phyloP scores from a whole-genome alignment of 2,888 invertebrate genomes.

The Aporophyla nigra region DNA sequence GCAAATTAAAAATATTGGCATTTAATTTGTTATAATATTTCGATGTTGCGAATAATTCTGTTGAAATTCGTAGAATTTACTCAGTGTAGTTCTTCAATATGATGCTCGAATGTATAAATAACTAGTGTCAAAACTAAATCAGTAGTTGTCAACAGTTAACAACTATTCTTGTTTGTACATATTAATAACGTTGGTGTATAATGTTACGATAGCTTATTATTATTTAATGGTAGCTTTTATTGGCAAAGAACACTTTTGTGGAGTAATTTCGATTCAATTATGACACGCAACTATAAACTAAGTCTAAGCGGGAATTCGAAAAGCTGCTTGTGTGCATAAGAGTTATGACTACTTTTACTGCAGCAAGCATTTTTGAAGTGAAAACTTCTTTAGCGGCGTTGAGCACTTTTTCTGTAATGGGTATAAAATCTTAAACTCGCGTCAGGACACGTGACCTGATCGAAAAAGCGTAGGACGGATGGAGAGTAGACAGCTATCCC shows the following conservation, averaged over 20 bases:
- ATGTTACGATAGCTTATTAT: neutral
- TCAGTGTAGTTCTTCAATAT: slow-evolving; percentile 3
- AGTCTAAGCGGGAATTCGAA: neutral
- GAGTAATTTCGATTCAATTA: slow-evolving; percentile 13
- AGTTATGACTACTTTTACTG: neutral
- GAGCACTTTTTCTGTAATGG: too few species aligned
- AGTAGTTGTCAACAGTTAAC: neutral
- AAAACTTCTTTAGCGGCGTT: too few species aligned
- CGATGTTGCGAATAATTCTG: neutral
- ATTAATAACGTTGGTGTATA: slow-evolving; percentile 20
- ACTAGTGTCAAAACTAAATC: slow-evolving; percentile 8
- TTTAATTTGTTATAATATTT: slow-evolving; percentile 28
- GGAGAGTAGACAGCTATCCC: too few species aligned
- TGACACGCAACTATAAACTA: neutral
- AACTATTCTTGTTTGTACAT: neutral
- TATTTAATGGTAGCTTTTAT: slow-evolving; percentile 37
- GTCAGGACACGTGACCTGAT: too few species aligned
- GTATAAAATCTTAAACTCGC: too few species aligned
- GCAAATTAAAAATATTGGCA: slow-evolving; percentile 40
- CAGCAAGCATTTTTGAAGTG: slow-evolving; percentile 9
- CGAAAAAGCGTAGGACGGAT: too few species aligned
- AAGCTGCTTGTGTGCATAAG: neutral
- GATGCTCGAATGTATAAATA: neutral
- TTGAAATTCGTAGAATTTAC: slow-evolving; percentile 8
- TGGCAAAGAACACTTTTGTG: slow-evolving; percentile 1